Percentiles rank a stretch among this genome's conserved stretches.
Evolutionary conservation across 2,113 vertebrate genomes (phyloP).

Genomic region (Fregetta grallaria): DNA sequence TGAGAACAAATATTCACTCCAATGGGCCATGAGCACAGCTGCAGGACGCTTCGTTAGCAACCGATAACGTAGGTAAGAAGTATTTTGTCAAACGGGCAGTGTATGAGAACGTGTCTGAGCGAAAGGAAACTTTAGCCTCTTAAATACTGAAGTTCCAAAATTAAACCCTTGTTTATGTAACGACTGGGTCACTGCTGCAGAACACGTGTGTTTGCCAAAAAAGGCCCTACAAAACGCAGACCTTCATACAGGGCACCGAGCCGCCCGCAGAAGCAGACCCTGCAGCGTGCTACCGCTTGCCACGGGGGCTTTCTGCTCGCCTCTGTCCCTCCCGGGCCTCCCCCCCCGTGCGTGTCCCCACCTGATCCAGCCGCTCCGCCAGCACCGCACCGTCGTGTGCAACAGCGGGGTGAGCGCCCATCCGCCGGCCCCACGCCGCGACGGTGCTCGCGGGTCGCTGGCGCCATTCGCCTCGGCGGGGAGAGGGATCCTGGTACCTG

Average conservation of each 20-base stretch:
- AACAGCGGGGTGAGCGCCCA: no score
- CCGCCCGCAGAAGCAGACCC: background rate
- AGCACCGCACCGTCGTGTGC: background rate
- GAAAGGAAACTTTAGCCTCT: background rate
- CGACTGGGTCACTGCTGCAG: background rate
- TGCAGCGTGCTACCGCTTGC: background rate
- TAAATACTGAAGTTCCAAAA: slow-evolving; percentile 18
- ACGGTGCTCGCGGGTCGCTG: background rate
- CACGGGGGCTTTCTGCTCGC: accelerated
- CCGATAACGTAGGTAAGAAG: accelerated
- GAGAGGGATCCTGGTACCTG: background rate
- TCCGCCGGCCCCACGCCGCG: background rate
- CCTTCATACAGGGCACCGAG: background rate
- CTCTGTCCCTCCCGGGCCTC: background rate
- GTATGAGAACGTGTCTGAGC: background rate
- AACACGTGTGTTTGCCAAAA: background rate
- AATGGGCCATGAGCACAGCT: accelerated
- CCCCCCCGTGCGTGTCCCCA: background rate
- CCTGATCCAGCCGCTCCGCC: background rate
- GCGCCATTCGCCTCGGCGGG: background rate
- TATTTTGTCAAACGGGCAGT: accelerated
- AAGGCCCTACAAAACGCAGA: background rate
- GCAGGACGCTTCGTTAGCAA: accelerated
- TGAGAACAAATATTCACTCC: accelerated
- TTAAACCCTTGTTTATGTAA: background rate